These are phyloP conservation scores for Salvelinus namaycush DNA, from an alignment of 2,113 vertebrate genomes.

Conservation along the genomic window DNA sequence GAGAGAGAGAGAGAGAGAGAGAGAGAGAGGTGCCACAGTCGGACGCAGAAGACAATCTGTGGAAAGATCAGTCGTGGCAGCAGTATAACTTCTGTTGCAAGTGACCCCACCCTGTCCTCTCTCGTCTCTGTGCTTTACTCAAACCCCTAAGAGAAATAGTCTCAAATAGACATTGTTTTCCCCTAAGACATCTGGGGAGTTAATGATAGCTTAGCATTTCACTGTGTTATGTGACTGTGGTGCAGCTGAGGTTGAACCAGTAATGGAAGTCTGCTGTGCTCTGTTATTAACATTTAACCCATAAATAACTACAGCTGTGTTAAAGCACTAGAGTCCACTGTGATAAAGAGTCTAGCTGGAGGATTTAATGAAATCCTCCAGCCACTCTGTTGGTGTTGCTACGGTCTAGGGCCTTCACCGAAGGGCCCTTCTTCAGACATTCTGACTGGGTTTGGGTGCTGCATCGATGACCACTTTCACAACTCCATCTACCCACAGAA, in stretches of 20 bases:
- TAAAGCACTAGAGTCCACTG: constrained; percentile 51
- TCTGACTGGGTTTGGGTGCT: constrained; percentile 41
- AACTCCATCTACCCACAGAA: constrained; percentile 47
- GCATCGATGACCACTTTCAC: constrained; percentile 58
- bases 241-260: constrained; percentile 46
- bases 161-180: too few species aligned
- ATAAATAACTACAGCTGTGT: constrained; percentile 55
- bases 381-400: constrained; percentile 29
- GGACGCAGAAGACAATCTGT: constrained; percentile 57
- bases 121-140: not conserved
- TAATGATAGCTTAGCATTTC: constrained; percentile 25
- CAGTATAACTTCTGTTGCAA: constrained; percentile 38
- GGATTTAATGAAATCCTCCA: constrained; percentile 67
- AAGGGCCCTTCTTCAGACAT: constrained; percentile 49
- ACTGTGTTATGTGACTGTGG: constrained; percentile 36
- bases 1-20: constrained; percentile 40
- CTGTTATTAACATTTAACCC: constrained; percentile 64
- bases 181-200: constrained; percentile 39
- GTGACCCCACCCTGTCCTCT: constrained; percentile 43
- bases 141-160: constrained; percentile 38
- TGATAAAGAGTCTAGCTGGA: constrained; percentile 52
- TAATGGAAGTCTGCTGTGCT: constrained; percentile 51
- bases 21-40: constrained; percentile 26
- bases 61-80: constrained; percentile 55
- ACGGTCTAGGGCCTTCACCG: constrained; percentile 13